A percentile compares a stretch with the other conserved stretches of the same genome.
Evolutionary conservation across 2,888 invertebrate genomes (phyloP).

Genomic region (Nematopogon swammerdamellus): DNA sequence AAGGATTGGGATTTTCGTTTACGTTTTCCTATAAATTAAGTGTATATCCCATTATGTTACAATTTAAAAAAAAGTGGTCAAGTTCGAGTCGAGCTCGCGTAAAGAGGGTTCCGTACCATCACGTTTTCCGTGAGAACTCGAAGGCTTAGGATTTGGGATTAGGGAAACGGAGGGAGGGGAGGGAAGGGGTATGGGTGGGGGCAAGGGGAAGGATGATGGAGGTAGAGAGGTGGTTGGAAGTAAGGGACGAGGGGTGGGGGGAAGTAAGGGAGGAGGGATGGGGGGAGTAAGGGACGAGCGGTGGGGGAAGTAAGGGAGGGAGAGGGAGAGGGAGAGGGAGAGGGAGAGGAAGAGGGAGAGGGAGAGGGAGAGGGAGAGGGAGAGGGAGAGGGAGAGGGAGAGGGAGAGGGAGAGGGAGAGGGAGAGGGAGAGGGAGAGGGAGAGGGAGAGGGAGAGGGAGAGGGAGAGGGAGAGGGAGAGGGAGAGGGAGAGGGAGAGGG

Average conservation of each 20-base stretch:
- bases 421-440: not conserved
- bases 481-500: not conserved
- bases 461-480: not conserved
- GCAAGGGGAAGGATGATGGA: not conserved
- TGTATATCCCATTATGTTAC: too few species aligned
- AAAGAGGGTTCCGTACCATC: too few species aligned
- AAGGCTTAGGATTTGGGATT: not conserved
- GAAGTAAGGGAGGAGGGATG: too few species aligned
- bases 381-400: not conserved
- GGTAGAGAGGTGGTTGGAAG: not conserved
- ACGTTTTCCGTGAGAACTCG: too few species aligned
- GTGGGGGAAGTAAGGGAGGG: too few species aligned
- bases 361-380: not conserved
- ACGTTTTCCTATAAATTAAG: too few species aligned
- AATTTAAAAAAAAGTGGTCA: too few species aligned
- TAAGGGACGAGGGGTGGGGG: not conserved
- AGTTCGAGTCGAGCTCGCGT: too few species aligned
- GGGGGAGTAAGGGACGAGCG: too few species aligned
- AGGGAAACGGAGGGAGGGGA: not conserved
- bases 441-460: not conserved
- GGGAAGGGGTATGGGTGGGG: not conserved
- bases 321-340: not conserved
- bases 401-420: not conserved
- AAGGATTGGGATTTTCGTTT: too few species aligned
- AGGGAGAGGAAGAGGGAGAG: not conserved